Base-by-base conservation (phyloP, 2,113 vertebrate genomes). In the Ovibos moschatus region DNA sequence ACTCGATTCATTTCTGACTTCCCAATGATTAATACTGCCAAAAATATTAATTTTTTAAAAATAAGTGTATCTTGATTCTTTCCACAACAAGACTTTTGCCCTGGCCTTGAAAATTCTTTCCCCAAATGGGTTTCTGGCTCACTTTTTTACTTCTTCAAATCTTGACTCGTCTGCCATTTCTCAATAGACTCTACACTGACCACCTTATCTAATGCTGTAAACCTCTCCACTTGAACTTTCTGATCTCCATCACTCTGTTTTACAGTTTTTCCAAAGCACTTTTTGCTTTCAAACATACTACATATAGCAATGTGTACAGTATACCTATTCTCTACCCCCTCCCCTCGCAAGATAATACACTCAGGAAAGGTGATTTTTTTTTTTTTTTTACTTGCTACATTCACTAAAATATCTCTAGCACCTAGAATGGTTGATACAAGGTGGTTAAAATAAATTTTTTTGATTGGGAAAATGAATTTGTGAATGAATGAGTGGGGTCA, bases 401-500 rank as follows among this genome's bases (percentile, higher is more conserved):
- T 78, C 21, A 71, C 40, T 85, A 60, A 86, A n/a, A 47, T 28
- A 84, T n/a, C 27, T 7, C 9, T 71, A 40, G 36, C 23, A 78
- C 71, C 45, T 82, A 78, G 17, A 62, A 81, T 15, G 2, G 10
- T 30, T 89, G 50, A 51, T 47, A 89, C 0, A 21, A 57, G 23
- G n/a, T 67, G 45, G 53, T 82, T 33, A 95, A 93, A 91, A 97
- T 95, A 62, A 93, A 84, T 55, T 40, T 79, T 2, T 74, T 89
- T 23, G 76, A 36, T n/a, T 86, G 87, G 25, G 74, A 97, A 86
- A 95, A 90, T 55, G 16, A 87, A 74, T 71, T 60, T 45, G 92
- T 87, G 47, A 51, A 94, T 87, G 15, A 88, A 88, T 57, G 43
- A 87, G 30, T 53, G 25, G 33, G 28, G 21, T 33, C 51, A 19